Base-by-base conservation (phyloP, 35 echinoderm and acorn worm species). In the Amphiura filiformis region DNA sequence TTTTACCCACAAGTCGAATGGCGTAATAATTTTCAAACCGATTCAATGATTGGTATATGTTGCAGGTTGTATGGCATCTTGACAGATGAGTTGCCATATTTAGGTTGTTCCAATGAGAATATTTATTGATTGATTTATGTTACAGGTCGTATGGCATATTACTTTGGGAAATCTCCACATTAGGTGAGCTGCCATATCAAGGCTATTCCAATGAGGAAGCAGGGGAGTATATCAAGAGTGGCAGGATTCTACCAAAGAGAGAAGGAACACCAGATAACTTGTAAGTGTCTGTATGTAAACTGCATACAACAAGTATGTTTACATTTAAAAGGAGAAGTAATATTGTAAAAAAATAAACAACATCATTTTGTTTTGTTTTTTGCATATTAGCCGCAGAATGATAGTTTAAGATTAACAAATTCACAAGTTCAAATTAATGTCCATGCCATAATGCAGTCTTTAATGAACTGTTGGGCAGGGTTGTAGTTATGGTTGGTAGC, bases 151-250 rank as follows among this genome's bases (percentile, higher is more conserved):
- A 91, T 79, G 95, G 95, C 36, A 87, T 97, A 9, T 82, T 97
- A 20, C 78, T 97, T 56, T 97, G 95, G 95, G 95, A 97, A 86
- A 97, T 97, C 37, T 81, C 91, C 17, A 94, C 95, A 37, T 64
- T 97, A 38, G 86, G 88, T 38, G 95, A 97, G 81, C 78, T 93
- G 82, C 95, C 95, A 4, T 97, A 97, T 76, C 92, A 93, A 47
- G 95, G 95, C 22, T 82, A 94, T 34, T 91, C 93, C 65, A 97
- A 97, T 64, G 95, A 97, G 82, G 91, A 90, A 65, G 95, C 91
- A 26, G 92, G 92, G 18, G 91, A 97, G 57, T 97, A 89, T 35
- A 88, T 97, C 38, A 97, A 93, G 56, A 86, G 90, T 76, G 95
- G 95, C 31, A 97, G 86, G 47, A 82, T 90, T 15, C 76, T 97